Base-by-base conservation (phyloP, 53 echinoderm and acorn worm species). In the Crossaster papposus region DNA sequence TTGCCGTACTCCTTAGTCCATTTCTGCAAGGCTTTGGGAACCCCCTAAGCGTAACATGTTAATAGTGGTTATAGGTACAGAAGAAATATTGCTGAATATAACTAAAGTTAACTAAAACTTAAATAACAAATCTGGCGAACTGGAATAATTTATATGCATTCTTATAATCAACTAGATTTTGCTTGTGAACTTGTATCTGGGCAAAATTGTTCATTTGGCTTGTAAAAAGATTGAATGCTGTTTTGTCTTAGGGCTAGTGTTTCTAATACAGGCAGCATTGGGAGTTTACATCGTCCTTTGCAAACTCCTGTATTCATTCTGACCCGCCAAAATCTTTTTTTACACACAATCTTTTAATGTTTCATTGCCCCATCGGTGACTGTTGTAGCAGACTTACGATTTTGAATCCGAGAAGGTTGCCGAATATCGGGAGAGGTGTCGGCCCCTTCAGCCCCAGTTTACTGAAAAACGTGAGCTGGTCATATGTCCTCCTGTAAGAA, bases 1-100 rank as follows among this genome's bases (percentile, higher is more conserved):
- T 76, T 87, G 58, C 87, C 87, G 64, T 87, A 87, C 7, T 76
- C 77, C 22, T 75, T 62, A 12, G 77, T 87, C 87, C 87, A 87
- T 75, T 87, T 76, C 36, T 77, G 34, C 15, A 87, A 6, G 22
- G 87, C 87, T 5, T 14, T 51, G 15, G 77, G 72, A 31, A 82
- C 82, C 23, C 82, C 82, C 82, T 82, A 30, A 14, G 17, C 14
- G 34, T 33, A 17, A 35, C 14, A 74, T 35, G 7, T 71, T 14
- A 1, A n/a, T 24, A 28, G 71, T 0, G 20, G 20, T 71, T 71
- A 11, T 52, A 10, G 53, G 53, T 44, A 44, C 2, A 44, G 6
- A 44, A 44, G 0, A 44, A 0, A 44, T 9, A 44, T 44, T 44
- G 44, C 44, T 44, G 12, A 58, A 58, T 15, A 20, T 4, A 58